Base-by-base conservation (phyloP, 1,140 invertebrate genomes). In the Musca vetustissima region DNA sequence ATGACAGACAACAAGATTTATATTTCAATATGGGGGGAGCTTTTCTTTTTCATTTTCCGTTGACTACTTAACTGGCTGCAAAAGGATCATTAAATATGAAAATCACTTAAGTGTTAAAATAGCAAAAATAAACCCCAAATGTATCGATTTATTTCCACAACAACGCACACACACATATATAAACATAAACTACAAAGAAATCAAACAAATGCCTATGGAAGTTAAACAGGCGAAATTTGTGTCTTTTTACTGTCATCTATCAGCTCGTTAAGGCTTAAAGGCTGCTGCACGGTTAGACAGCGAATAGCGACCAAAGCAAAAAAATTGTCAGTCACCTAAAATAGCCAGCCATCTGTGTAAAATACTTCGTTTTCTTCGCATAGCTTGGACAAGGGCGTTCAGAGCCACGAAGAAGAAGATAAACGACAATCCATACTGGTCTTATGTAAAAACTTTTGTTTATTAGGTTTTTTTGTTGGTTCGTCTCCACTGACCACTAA, bases 181-280 rank as follows among this genome's bases (percentile, higher is more conserved):
- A n/a, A n/a, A n/a, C n/a, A n/a, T n/a, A n/a, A n/a, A n/a, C n/a
- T n/a, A n/a, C 6, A 43, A 43, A 7, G 36, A 61, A 61, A 61
- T 36, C 28, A 61, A 61, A 28, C 17, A 25, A 59, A 61, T 61
- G 57, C 57, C 36, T 43, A 61, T 61, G 57, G 57, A 43, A 61
- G 57, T 61, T 43, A 43, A 61, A 43, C 32, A n/a, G 36, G 28
- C 28, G 43, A 61, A 61, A 61, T 61, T 61, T 61, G 57, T 61
- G 57, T 61, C 57, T 61, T 61, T 61, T 61, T 61, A 61, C 57
- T 61, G 57, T 61, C 57, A 61, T 61, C 57, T 61, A 61, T 61
- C 57, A 61, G 57, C 57, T 61, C 57, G 57, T 61, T 61, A 43
- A 61, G 57, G 28, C 28, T 61, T 61, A 61, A 61, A 61, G 57